phyloP scores from a whole-genome alignment of 2,888 invertebrate genomes.

The Philhelius pedissequus region DNA sequence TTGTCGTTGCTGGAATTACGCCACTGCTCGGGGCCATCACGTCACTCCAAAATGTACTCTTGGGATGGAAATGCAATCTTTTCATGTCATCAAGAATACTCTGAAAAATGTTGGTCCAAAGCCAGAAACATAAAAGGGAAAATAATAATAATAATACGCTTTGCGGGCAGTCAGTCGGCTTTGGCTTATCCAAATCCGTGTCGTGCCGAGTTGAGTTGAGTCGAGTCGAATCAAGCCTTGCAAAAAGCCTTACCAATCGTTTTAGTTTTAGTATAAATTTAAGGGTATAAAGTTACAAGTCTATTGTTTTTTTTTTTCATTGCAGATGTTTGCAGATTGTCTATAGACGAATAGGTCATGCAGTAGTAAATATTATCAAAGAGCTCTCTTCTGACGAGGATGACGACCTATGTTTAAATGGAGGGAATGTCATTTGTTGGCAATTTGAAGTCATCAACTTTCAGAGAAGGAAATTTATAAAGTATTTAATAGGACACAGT shows the following conservation, averaged over 20 bases:
- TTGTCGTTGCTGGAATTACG: slow-evolving; percentile 61
- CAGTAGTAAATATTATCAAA: slow-evolving; percentile 52
- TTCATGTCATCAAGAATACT: slow-evolving; percentile 67
- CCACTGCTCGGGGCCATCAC: slow-evolving; percentile 64
- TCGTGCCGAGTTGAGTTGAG: neutral
- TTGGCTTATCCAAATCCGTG: slow-evolving; percentile 20
- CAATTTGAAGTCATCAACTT: neutral
- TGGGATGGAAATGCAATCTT: slow-evolving; percentile 68
- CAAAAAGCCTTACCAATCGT: slow-evolving; percentile 18
- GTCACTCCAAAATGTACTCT: slow-evolving; percentile 65
- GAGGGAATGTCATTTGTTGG: neutral
- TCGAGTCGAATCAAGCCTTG: neutral
- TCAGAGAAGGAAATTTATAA: neutral
- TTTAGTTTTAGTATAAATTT: neutral
- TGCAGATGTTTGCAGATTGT: slow-evolving; percentile 55
- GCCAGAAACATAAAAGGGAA: slow-evolving; percentile 47
- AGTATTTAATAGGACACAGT: neutral
- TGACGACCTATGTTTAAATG: neutral
- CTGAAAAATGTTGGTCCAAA: slow-evolving; percentile 60
- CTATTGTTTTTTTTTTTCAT: slow-evolving; percentile 62
- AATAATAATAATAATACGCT: slow-evolving; percentile 63
- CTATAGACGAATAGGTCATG: slow-evolving; percentile 27
- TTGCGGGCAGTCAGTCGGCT: slow-evolving; percentile 61
- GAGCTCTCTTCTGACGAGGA: neutral
- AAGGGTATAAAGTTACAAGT: slow-evolving; percentile 2